Conservation (phyloP, 2,797 vertebrate species). For the Chiroxiphia lanceolata region DNA sequence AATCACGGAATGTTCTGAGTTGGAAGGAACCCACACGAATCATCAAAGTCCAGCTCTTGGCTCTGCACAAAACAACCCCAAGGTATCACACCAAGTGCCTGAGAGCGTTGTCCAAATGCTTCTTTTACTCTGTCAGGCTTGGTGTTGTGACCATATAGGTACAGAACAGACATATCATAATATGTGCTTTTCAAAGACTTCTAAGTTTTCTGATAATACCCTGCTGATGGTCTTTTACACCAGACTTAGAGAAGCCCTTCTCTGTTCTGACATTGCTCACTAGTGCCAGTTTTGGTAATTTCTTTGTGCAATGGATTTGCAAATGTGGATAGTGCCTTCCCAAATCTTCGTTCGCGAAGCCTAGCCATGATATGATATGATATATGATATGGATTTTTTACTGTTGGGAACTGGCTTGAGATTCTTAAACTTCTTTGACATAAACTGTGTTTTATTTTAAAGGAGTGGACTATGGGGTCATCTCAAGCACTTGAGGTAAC, state of each 20-base stretch:
- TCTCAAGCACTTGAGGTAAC: not conserved
- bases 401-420: not conserved
- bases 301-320: not conserved
- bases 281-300: not conserved
- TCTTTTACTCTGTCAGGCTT: not conserved
- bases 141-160: not conserved
- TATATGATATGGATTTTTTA: not conserved
- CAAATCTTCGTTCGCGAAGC: too few relatives aligned
- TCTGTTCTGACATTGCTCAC: not conserved
- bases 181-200: not conserved
- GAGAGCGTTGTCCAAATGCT: fast-evolving
- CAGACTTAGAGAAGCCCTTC: not conserved
- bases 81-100: too few relatives aligned
- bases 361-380: too few relatives aligned
- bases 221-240: not conserved
- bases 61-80: not conserved
- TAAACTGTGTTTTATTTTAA: not conserved
- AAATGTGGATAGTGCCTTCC: too few relatives aligned
- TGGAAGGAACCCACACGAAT: not conserved
- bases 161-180: not conserved
- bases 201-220: not conserved
- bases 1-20: not conserved
- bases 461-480: not conserved
- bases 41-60: not conserved
- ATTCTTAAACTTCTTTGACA: not conserved